These are phyloP conservation scores for Lepilemur septentrionalis DNA, from an alignment of 2,797 vertebrate genomes.

Conservation along the genomic window DNA sequence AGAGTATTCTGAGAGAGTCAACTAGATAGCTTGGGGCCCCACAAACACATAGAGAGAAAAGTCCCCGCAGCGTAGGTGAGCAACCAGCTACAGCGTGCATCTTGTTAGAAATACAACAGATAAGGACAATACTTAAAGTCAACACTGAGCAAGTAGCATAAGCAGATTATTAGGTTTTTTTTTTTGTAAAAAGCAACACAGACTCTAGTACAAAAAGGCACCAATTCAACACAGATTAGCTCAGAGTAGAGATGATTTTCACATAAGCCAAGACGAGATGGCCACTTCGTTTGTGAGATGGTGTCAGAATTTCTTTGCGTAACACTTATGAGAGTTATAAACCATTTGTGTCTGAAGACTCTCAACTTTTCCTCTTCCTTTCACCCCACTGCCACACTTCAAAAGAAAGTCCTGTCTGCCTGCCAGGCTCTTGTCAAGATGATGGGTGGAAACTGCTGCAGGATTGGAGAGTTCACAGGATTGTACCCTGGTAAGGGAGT, in stretches of 20 bases:
- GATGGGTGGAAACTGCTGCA: not conserved
- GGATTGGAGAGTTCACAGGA: not conserved
- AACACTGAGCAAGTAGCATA: not conserved
- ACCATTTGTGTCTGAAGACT: not conserved
- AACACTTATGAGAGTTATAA: not conserved
- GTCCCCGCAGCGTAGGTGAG: not conserved
- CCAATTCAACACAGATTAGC: not conserved
- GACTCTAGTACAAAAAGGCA: not conserved
- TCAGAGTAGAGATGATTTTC: not conserved
- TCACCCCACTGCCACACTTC: not conserved
- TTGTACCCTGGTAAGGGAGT: not conserved
- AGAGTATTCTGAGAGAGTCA: not conserved
- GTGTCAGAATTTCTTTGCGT: not conserved
- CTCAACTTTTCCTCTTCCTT: not conserved
- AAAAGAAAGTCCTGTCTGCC: not conserved
- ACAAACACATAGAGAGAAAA: not conserved
- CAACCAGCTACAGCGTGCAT: not conserved
- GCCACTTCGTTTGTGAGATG: not conserved
- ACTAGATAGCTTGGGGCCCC: not conserved
- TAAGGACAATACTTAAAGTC: no score
- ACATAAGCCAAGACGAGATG: not conserved
- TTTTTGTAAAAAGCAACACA: not conserved
- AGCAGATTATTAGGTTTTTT: not conserved
- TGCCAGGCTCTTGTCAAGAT: not conserved
- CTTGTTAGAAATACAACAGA: not conserved